phyloP scores from a whole-genome alignment of 2,113 vertebrate species.

The Trogon surrucura region DNA sequence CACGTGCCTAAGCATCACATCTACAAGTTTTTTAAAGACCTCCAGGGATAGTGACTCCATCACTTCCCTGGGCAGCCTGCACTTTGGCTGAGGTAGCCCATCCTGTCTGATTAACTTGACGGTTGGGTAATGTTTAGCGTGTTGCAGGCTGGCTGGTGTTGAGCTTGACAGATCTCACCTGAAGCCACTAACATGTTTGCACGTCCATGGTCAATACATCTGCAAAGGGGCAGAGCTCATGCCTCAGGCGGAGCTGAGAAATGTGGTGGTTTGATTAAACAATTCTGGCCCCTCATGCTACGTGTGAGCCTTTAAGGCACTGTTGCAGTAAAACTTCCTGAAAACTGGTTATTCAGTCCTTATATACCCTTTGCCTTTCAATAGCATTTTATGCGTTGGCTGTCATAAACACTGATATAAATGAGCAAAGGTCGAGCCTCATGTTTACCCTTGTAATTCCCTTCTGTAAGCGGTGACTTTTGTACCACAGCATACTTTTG shows the following conservation, averaged over 20 bases:
- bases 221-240: neutral
- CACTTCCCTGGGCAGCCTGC: no score
- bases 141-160: neutral
- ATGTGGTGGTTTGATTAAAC: neutral
- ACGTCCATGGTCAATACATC: neutral
- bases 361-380: neutral
- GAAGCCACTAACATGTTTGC: neutral
- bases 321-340: neutral
- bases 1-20: no score
- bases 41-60: no score
- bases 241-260: neutral
- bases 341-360: neutral
- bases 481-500: neutral
- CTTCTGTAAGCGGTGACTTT: neutral
- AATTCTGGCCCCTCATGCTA: rapidly evolving
- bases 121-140: rapidly evolving
- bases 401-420: neutral
- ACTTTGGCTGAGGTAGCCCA: no score
- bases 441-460: neutral
- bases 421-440: neutral
- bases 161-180: neutral
- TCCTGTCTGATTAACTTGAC: neutral
- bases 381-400: neutral
- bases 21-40: no score
- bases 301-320: rapidly evolving